Evolutionary conservation across 1,140 invertebrate genomes (phyloP).

Genomic region (Macrobrachium nipponense): DNA sequence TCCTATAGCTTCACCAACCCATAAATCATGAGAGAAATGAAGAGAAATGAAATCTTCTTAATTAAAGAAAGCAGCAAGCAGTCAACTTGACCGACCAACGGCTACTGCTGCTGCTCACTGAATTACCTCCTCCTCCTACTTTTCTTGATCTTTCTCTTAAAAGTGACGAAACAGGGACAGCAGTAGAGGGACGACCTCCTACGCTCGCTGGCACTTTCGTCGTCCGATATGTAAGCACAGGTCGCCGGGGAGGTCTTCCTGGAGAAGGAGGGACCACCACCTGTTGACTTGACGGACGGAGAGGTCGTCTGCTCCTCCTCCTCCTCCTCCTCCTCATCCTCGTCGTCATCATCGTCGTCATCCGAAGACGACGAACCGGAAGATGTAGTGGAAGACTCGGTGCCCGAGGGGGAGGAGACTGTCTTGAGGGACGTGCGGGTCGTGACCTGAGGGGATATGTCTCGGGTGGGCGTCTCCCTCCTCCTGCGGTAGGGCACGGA

Average conservation of each 20-base stretch:
- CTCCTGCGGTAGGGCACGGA: conserved; percentile 8
- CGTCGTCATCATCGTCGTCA: not conserved
- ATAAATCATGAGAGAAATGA: not conserved
- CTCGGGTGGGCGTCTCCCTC: conserved; percentile 19
- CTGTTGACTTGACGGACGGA: conserved; percentile 34
- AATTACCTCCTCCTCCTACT: conserved; percentile 46
- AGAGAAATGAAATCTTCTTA: no score
- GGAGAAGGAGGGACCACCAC: conserved; percentile 21
- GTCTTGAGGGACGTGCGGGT: conserved; percentile 18
- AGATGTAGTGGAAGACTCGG: conserved; percentile 46
- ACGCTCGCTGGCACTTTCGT: conserved; percentile 50
- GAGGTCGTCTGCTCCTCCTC: not conserved
- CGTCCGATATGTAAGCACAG: conserved; percentile 45
- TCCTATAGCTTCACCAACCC: not conserved
- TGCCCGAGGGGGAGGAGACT: conserved; percentile 17
- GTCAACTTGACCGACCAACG: no score
- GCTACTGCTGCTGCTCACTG: no score
- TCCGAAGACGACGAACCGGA: conserved; percentile 20
- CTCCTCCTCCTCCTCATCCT: no score
- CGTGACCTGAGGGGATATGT: conserved; percentile 1
- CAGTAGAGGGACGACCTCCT: conserved; percentile 48
- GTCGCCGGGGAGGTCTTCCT: conserved; percentile 40
- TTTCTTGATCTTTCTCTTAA: conserved; percentile 49
- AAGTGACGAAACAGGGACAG: conserved; percentile 54
- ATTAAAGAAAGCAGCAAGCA: no score